A percentile compares a stretch with the other conserved stretches of the same genome.
phyloP scores from a whole-genome alignment of 2,113 vertebrate species.

The Motacilla alba region DNA sequence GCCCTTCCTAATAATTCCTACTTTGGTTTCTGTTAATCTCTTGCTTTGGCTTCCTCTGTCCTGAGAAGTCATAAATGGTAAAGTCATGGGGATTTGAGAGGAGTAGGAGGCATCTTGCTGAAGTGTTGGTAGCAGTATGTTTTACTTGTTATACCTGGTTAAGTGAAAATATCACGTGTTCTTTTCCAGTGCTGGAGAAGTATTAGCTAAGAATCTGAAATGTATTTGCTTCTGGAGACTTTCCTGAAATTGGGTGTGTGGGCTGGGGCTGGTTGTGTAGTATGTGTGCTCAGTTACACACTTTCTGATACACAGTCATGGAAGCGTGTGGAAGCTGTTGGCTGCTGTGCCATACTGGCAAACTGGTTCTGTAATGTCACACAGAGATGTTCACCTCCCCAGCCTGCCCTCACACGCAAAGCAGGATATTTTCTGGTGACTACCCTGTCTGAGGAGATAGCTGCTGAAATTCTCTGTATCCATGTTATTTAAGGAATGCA shows the following conservation, averaged over 20 bases:
- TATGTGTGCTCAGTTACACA: accelerated
- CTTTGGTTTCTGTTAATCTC: not conserved
- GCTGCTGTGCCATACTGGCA: not conserved
- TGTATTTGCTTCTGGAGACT: not conserved
- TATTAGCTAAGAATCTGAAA: not conserved
- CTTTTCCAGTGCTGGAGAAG: not conserved
- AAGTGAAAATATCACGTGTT: not conserved
- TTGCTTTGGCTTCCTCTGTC: not conserved
- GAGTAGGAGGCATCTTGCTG: not conserved
- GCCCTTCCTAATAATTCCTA: not conserved
- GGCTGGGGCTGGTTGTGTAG: accelerated
- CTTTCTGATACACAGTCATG: not conserved
- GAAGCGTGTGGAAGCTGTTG: not conserved
- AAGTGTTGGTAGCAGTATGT: not conserved
- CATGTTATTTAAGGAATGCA: not conserved
- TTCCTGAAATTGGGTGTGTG: not conserved
- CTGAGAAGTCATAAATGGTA: not conserved
- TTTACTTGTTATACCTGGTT: not conserved
- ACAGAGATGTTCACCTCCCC: not conserved
- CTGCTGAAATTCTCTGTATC: not conserved
- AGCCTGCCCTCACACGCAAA: not conserved
- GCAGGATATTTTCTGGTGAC: not conserved
- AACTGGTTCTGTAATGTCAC: not conserved
- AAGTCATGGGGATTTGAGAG: not conserved
- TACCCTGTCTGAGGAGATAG: not conserved